Conservation (phyloP, 2,888 invertebrate species). For the Dicranocentrus wangi region DNA sequence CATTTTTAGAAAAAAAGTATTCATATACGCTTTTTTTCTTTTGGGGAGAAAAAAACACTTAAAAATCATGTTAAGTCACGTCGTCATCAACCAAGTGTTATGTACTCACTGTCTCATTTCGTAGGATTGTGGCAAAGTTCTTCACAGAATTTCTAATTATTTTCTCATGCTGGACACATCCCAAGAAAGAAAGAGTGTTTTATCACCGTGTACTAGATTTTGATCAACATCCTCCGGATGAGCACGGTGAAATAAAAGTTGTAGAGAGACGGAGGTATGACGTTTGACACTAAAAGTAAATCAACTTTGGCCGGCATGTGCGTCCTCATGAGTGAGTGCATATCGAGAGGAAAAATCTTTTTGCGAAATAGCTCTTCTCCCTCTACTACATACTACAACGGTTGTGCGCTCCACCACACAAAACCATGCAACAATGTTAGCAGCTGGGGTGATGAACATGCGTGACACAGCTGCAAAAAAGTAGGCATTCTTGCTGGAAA, state of each 20-base stretch:
- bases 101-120: not conserved
- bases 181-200: not conserved
- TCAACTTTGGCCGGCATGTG: constrained; percentile 42
- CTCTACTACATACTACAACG: too few relatives aligned
- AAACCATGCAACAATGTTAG: not conserved
- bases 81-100: constrained; percentile 42
- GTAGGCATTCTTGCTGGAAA: constrained; percentile 6
- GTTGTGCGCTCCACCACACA: not conserved
- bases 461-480: constrained; percentile 23
- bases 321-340: not conserved
- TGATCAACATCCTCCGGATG: constrained; percentile 7
- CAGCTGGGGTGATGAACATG: constrained; percentile 23
- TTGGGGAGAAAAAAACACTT: not conserved
- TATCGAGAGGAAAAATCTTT: not conserved
- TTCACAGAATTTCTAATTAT: constrained; percentile 50
- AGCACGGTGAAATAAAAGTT: not conserved
- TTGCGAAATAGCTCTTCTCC: not conserved
- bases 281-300: not conserved
- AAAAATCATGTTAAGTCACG: constrained; percentile 35
- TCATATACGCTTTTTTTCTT: not conserved
- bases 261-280: not conserved
- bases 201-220: not conserved
- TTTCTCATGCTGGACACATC: constrained; percentile 27
- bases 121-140: constrained; percentile 29
- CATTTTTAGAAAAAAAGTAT: not conserved